These are phyloP conservation scores for Castor canadensis DNA, from an alignment of 2,113 vertebrate genomes.

Conservation along the genomic window DNA sequence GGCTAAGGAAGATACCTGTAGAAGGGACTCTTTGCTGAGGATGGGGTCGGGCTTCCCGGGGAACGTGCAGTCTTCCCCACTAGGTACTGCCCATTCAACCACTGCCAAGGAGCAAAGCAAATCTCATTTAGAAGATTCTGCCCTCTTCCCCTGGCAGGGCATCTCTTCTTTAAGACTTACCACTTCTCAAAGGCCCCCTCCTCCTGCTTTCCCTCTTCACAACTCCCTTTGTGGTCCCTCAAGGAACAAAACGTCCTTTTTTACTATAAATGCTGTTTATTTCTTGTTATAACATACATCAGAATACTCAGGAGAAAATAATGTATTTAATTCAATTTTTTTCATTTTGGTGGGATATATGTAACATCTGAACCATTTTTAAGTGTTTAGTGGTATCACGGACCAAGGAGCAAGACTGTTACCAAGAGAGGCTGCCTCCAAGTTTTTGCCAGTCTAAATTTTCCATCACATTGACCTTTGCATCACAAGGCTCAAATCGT, in stretches of 20 bases:
- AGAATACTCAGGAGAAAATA: not conserved
- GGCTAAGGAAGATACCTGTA: not conserved
- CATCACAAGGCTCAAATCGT: not conserved
- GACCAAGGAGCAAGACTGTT: not conserved
- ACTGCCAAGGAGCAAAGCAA: not conserved
- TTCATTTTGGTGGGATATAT: not conserved
- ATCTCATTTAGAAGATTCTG: not conserved
- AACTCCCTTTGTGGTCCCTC: not conserved
- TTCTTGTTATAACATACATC: not conserved
- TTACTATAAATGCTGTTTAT: not conserved
- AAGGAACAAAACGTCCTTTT: not conserved
- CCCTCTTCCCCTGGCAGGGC: not conserved
- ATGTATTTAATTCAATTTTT: not conserved
- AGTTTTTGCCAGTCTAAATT: not conserved
- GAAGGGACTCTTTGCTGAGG: not conserved
- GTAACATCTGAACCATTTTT: not conserved
- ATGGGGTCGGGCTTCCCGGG: not conserved
- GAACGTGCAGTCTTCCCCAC: not conserved
- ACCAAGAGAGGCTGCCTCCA: not conserved
- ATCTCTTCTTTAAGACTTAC: not conserved
- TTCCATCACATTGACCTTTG: not conserved
- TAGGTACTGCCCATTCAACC: not conserved
- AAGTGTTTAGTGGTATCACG: not conserved
- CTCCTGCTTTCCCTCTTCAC: not conserved
- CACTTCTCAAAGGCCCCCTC: not conserved